Evolutionary conservation across 2,113 vertebrate species (phyloP).

Genomic region (Tiliqua scincoides): DNA sequence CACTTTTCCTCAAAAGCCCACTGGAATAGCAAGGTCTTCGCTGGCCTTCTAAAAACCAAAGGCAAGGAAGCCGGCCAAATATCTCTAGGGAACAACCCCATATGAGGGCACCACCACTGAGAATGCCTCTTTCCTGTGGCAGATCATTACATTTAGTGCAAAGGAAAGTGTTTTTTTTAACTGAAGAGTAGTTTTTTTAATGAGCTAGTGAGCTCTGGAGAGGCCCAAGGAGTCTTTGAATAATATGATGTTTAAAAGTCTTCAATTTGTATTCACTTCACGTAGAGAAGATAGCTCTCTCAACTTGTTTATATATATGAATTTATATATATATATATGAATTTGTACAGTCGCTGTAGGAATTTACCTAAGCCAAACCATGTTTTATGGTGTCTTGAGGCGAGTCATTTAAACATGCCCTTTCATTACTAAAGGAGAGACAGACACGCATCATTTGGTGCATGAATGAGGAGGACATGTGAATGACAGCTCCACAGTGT

Average conservation of each 20-base stretch:
- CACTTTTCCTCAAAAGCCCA: background rate
- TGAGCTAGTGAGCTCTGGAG: background rate
- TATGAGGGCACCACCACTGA: background rate
- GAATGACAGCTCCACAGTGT: too few relatives aligned
- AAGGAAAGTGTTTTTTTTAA: constrained; percentile 3
- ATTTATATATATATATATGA: too few relatives aligned
- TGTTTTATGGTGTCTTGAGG: too few relatives aligned
- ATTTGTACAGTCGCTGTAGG: too few relatives aligned
- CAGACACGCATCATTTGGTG: too few relatives aligned
- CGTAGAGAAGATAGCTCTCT: too few relatives aligned
- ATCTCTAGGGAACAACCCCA: background rate
- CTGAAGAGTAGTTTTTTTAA: background rate
- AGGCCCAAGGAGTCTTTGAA: background rate
- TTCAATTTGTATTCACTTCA: background rate
- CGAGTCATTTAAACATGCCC: too few relatives aligned
- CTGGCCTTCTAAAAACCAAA: background rate
- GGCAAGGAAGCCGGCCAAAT: background rate
- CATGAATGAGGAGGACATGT: too few relatives aligned
- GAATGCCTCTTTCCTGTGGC: constrained; percentile 25
- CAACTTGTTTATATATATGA: background rate
- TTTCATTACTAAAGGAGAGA: too few relatives aligned
- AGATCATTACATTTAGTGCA: constrained; percentile 47
- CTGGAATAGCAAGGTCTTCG: background rate
- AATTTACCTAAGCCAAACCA: too few relatives aligned
- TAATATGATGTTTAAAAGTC: background rate